Evolutionary conservation across 2,888 invertebrate species (phyloP).

Genomic region (Diadegma fenestrale): DNA sequence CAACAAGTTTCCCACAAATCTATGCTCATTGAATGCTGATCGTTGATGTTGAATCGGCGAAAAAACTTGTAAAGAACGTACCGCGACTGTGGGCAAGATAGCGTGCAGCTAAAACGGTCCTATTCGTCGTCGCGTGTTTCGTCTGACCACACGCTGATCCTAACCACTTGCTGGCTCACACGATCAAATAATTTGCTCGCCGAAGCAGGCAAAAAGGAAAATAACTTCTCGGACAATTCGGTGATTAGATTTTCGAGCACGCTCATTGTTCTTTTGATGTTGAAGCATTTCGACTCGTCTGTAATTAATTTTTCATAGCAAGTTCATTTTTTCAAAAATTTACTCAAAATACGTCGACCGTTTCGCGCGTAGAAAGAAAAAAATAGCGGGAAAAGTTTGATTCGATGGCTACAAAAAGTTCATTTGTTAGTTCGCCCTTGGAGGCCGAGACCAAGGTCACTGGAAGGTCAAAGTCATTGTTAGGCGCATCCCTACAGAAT

Average conservation of each 20-base stretch:
- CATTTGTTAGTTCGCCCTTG: background rate
- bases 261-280: background rate
- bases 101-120: conserved; percentile 28
- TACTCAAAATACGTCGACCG: background rate
- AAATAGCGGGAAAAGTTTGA: background rate
- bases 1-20: conserved; percentile 54
- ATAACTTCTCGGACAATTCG: conserved; percentile 28
- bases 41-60: background rate
- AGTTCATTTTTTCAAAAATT: background rate
- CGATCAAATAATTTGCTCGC: background rate
- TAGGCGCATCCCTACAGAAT: too few relatives aligned
- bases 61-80: conserved; percentile 30
- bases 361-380: background rate
- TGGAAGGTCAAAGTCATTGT: too few relatives aligned
- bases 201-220: conserved; percentile 15
- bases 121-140: conserved; percentile 49
- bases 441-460: too few relatives aligned
- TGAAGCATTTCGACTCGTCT: background rate
- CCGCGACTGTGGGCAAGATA: conserved; percentile 9
- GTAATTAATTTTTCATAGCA: background rate
- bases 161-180: conserved; percentile 45
- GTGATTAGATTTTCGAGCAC: conserved; percentile 6
- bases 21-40: conserved; percentile 34
- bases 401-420: background rate
- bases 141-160: conserved; percentile 54